Evolutionary conservation across 37 sponge, comb jelly and placozoan genomes (phyloP), one percentile per base, ranked within the genome.

Genomic region (Ephydatia muelleri): DNA sequence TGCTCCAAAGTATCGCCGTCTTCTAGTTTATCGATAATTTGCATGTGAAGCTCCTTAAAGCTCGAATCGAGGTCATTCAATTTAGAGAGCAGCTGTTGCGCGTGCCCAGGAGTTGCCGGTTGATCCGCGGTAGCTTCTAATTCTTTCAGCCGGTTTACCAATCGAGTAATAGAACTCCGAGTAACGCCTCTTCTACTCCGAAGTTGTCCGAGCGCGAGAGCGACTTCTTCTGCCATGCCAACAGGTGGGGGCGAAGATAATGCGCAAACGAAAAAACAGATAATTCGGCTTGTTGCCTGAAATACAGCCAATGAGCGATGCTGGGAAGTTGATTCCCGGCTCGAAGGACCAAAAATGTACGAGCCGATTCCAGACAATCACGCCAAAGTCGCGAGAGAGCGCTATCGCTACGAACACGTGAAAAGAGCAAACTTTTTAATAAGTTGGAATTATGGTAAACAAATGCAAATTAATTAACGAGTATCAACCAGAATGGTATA

Each of bases 1-100:
- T 23, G 21, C 11, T 28, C 48, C 23, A 67, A 49, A 5, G 38
- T 33, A 37, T 83, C 75, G 6, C 23, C 40, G 38, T 85, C 85
- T 26, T 85, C 72, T 28, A 77, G 67, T 48, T 70, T 78, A 70
- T 85, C 79, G 79, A 79, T 79, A 16, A 86, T 29, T 19, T 79
- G 73, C 14, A 70, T 48, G 86, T 86, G 86, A 36, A 71, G 34
- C 25, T n/a, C 49, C 67, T 67, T 79, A 38, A 86, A 86, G 5
- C 79, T 73, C 22, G 38, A n/a, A 37, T 86, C 80, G 28, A 84
- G 39, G 0, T 69, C 22, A 26, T 84, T 38, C 13, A 86, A 72
- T 57, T 85, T 85, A 21, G 47, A 31, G 5, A 85, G 47, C 25
- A 85, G 35, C 70, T 85, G 79, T 12, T 35, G 30, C 4, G 85